These are phyloP conservation scores for Drosophila seguyi DNA, from an alignment of 1,140 invertebrate species.

Conservation along the genomic window DNA sequence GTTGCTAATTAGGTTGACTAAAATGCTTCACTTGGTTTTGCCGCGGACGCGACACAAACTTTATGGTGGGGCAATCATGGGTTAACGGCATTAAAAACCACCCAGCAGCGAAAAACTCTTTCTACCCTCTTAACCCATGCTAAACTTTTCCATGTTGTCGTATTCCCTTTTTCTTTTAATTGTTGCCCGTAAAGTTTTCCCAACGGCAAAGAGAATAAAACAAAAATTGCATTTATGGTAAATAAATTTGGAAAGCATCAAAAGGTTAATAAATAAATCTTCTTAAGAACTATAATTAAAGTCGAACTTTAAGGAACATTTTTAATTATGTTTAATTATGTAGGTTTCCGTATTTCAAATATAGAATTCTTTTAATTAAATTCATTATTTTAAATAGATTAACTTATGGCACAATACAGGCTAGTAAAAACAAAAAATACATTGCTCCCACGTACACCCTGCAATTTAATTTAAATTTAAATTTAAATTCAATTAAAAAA, in stretches of 20 bases:
- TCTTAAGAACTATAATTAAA: slow-evolving; percentile 30
- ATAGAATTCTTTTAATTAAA: not conserved
- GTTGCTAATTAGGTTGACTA: slow-evolving; percentile 79
- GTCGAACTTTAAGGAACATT: not conserved
- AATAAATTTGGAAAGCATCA: slow-evolving; percentile 22
- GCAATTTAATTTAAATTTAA: not conserved
- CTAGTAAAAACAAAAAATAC: not conserved
- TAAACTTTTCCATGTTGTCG: slow-evolving; percentile 16
- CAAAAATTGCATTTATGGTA: not conserved
- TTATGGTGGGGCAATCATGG: slow-evolving; percentile 27
- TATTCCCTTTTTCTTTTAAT: slow-evolving; percentile 26
- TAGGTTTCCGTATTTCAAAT: not conserved
- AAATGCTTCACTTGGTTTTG: slow-evolving; percentile 39
- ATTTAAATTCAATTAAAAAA: not conserved
- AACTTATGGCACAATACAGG: not conserved
- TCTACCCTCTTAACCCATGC: slow-evolving; percentile 12
- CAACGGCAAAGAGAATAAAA: slow-evolving; percentile 7
- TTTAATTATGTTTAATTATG: not conserved
- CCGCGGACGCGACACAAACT: slow-evolving; percentile 44
- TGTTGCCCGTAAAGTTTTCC: slow-evolving; percentile 22
- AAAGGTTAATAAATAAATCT: slow-evolving; percentile 38
- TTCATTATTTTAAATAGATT: not conserved
- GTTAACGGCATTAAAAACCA: slow-evolving; percentile 17
- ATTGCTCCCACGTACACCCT: not conserved
- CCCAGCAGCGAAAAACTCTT: not conserved